A percentile compares a stretch with the other conserved stretches of the same genome.
Evolutionary conservation across 2,888 invertebrate genomes (phyloP).

Genomic region (Clepsis dumicolana): DNA sequence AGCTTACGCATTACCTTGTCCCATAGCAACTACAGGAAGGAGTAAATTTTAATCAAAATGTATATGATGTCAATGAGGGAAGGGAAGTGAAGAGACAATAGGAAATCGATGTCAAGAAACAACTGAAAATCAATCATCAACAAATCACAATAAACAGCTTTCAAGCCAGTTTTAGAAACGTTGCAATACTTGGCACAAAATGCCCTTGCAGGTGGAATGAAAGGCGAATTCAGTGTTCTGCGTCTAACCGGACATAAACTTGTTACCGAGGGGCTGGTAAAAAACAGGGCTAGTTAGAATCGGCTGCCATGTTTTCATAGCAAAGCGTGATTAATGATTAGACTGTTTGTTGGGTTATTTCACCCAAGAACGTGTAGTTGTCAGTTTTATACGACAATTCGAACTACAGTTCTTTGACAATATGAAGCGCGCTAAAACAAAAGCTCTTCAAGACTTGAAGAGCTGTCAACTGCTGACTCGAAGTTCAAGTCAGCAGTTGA

Average conservation of each 20-base stretch:
- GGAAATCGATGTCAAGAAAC: neutral
- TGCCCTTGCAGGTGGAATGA: conserved; percentile 60
- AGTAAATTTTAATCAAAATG: neutral
- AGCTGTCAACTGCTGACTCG: too few species aligned
- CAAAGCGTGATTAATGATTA: neutral
- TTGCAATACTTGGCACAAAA: conserved; percentile 7
- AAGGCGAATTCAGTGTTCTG: conserved; percentile 51
- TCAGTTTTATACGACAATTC: too few species aligned
- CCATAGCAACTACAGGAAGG: neutral
- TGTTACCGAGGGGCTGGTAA: conserved; percentile 52
- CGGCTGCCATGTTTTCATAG: conserved; percentile 10
- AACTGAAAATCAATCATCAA: neutral
- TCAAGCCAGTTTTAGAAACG: conserved; percentile 3
- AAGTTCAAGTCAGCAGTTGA: too few species aligned
- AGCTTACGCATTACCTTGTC: neutral
- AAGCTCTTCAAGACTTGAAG: too few species aligned
- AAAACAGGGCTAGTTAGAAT: conserved; percentile 48
- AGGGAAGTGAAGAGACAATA: neutral
- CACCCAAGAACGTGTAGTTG: too few species aligned
- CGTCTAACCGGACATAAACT: conserved; percentile 53
- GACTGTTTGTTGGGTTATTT: neutral
- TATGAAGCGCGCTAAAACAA: too few species aligned
- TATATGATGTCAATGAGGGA: too few species aligned
- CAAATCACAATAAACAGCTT: conserved; percentile 3
- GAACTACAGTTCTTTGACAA: too few species aligned